phyloP scores from a whole-genome alignment of 2,888 invertebrate species.

The Phalera bucephala region DNA sequence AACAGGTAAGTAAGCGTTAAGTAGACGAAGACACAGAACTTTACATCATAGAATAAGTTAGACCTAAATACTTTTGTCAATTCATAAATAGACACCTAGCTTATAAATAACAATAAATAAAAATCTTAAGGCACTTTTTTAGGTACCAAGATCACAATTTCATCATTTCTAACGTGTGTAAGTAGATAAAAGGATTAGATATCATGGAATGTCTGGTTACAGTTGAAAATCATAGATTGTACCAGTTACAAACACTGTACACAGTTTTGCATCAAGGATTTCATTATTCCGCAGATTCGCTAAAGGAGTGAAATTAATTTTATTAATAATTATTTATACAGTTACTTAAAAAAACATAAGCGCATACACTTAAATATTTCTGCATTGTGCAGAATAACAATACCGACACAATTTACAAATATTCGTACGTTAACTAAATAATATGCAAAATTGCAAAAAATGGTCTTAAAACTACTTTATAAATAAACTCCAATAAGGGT shows the following conservation, averaged over 20 bases:
- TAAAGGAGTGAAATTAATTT: slow-evolving; percentile 50
- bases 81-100: slow-evolving; percentile 75
- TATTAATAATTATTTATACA: slow-evolving; percentile 63
- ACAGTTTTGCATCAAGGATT: slow-evolving; percentile 39
- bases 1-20: slow-evolving; percentile 57
- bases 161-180: slow-evolving; percentile 58
- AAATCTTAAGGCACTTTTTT: slow-evolving; percentile 79
- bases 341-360: slow-evolving; percentile 75
- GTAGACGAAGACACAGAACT: slow-evolving; percentile 44
- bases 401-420: slow-evolving; percentile 82
- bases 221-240: slow-evolving; percentile 34
- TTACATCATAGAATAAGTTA: slow-evolving; percentile 56
- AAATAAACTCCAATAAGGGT: slow-evolving; percentile 66
- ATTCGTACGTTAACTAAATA: slow-evolving; percentile 64
- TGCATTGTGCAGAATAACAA: slow-evolving; percentile 83
- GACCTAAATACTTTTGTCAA: slow-evolving; percentile 65
- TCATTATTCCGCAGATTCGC: slow-evolving; percentile 56
- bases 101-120: slow-evolving; percentile 81
- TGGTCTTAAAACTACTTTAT: slow-evolving; percentile 69
- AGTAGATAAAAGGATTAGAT: slow-evolving; percentile 56
- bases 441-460: slow-evolving; percentile 64
- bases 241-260: slow-evolving; percentile 37
- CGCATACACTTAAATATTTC: slow-evolving; percentile 82
- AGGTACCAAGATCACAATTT: slow-evolving; percentile 80
- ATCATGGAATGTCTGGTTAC: slow-evolving; percentile 73